Base-by-base conservation (phyloP, 2,888 invertebrate species). In the Xanthorhoe designata region DNA sequence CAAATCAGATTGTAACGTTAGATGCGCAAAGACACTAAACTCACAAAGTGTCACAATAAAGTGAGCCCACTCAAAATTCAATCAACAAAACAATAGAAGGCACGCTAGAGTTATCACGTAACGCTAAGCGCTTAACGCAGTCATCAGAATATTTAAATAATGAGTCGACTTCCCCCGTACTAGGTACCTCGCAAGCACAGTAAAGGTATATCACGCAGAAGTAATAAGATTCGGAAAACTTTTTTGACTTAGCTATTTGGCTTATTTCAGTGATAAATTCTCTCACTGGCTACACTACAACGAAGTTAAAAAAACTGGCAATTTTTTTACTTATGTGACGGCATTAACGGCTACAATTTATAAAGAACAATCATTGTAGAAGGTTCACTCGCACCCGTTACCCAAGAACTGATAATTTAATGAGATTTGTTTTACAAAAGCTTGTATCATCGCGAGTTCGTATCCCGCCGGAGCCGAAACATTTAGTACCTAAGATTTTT, bases 141-240 rank as follows among this genome's bases (percentile, higher is more conserved):
- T 89, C 89, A 84, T 88, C 85, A 85, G 88, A 87, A 91, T 91
- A 91, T 92, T 91, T 90, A 90, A 91, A 91, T 92, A 91, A 91
- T 84, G 85, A 75, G 77, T 74, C 74, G 72, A 71, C 74, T 71
- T 72, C 75, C 77, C 72, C 74, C 77, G 74, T 75, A 75, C 79
- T 77, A n/a, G n/a, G n/a, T n/a, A 42, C 78, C 79, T 76, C 66
- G 69, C 60, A 60, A 35, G 9, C 42, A 58, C 73, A 64, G 73
- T 70, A 58, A 38, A 49, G 52, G 13, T 13, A 7, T 42, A n/a
- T 15, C 32, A 32, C 24, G 61, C 68, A 52, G 55, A 62, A 67
- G 47, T 35, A 29, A n/a, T 18, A n/a, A n/a, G n/a, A 47, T 9
- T 55, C 47, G 2, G 38, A 42, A 2, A 42, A 5, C 32, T 32